Base-by-base conservation (phyloP, 2,113 vertebrate genomes). In the Hystrix brachyura region DNA sequence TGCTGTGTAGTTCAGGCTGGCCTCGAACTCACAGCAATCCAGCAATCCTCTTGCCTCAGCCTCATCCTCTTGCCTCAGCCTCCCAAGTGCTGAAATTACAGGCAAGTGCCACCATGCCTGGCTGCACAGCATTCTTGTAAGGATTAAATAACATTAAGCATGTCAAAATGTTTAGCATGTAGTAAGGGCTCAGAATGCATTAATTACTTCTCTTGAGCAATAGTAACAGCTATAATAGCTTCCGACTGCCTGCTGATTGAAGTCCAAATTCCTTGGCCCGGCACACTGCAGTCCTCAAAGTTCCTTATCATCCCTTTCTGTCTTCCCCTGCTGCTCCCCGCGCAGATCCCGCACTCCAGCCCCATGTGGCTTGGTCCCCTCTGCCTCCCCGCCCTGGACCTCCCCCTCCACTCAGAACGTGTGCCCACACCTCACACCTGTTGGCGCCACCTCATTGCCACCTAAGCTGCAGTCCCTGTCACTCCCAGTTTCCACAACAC, bases 141-240 rank as follows among this genome's bases (percentile, higher is more conserved):
- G 48, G 43, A 65, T 82, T 48, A 64, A 95, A 34, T 60, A 32
- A 87, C 25, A 88, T 32, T 79, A 81, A 27, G 11, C 25, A 12
- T 17, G 48, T 72, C 60, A 69, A 87, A 87, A 82, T 82, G 59
- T 76, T 81, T 38, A 92, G 57, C 69, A 87, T 46, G 23, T 69
- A 38, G 11, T 51, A 64, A 86, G 65, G 43, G 18, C 74, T 92
- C 88, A 94, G 65, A 89, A 94, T 86, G 60, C 19, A 29, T 59
- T 96, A 67, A 67, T 19, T 48, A 25, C 55, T 82, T 91, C 87
- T 87, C 76, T n/a, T 38, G 48, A 92, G 71, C 57, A 51, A 83
- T 67, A 67, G 43, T 67, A 90, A 72, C 13, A 87, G 48, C 48
- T 12, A 19, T 7, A 32, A 27, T 23, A 89, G 27, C 83, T 81